Evolutionary conservation across 2,797 vertebrate genomes (phyloP), one percentile per base, ranked within the genome.

Genomic region (Tympanoctomys barrerae): DNA sequence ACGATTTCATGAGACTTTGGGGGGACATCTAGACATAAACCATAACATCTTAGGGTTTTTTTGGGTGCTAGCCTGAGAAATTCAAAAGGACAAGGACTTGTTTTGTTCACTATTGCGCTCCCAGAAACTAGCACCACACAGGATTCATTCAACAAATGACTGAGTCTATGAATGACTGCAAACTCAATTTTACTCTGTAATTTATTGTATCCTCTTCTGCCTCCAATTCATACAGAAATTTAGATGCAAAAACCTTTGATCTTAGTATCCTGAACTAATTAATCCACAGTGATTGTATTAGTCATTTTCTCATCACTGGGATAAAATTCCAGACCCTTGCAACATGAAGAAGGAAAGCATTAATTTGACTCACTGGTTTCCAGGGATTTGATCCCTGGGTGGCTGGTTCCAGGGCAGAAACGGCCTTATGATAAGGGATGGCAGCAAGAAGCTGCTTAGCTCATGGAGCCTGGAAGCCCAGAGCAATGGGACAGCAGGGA

Each of bases 111-210:
- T 61, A 28, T 68, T 70, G 31, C 73, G 22, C 33, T 80, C 77
- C 39, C 28, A 61, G 42, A 73, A 87, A 7, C 49, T 46, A 77
- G 42, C 52, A 93, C 61, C 36, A 80, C 61, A 24, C 2, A 36
- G 7, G 39, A 75, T 16, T n/a, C 68, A 81, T n/a, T 94, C 39
- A 66, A 85, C 42, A 78, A 46, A 92, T 77, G 77, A 61, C 80
- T 87, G 22, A 80, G 24, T 80, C n/a, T 83, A 87, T 82, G 84
- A 95, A 91, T 94, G 57, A 82, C 33, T 24, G 14, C 28, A 89
- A 91, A 61, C 33, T 95, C 71, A 95, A 75, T 59, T 95, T 96
- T 77, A 86, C 11, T n/a, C 57, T 28, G 28, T n/a, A 83, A 6
- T 31, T 9, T 70, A 31, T 3, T 39, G 3, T 6, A 64, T 22